Conservation (phyloP, 2,113 vertebrate species). For the Lepus americanus region DNA sequence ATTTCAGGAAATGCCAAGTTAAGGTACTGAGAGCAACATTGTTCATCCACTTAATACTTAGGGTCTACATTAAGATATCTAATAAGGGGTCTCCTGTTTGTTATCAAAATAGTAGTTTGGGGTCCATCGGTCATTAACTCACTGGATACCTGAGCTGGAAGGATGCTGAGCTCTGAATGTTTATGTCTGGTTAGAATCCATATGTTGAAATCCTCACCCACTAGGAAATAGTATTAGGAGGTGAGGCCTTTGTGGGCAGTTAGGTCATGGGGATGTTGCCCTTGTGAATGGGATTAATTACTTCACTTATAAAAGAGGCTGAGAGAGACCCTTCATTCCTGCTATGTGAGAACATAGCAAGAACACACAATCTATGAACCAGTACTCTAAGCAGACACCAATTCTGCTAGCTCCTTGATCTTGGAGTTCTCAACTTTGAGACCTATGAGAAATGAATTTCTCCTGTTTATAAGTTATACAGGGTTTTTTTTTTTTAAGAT, state of each 20-base stretch:
- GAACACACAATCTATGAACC: not conserved
- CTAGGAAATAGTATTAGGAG: not conserved
- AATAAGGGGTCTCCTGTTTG: not conserved
- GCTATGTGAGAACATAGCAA: not conserved
- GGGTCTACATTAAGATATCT: not conserved
- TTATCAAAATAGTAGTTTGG: not conserved
- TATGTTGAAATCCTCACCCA: not conserved
- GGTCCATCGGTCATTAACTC: not conserved
- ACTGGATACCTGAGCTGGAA: not conserved
- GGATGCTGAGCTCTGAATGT: not conserved
- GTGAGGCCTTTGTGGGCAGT: not conserved
- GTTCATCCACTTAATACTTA: not conserved
- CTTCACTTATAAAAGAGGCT: not conserved
- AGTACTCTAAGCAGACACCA: not conserved
- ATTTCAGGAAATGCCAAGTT: constrained; percentile 60
- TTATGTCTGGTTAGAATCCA: not conserved
- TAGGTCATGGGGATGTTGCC: not conserved
- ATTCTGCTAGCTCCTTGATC: not conserved
- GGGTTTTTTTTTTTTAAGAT: no score
- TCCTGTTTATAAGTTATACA: no score
- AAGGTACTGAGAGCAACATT: constrained; percentile 17
- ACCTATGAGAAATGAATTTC: no score
- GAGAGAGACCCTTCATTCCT: not conserved
- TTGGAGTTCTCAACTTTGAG: no score
- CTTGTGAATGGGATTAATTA: not conserved